Evolutionary conservation across 92 coral and sea anemone species (phyloP).

Genomic region (Paramuricea clavata): DNA sequence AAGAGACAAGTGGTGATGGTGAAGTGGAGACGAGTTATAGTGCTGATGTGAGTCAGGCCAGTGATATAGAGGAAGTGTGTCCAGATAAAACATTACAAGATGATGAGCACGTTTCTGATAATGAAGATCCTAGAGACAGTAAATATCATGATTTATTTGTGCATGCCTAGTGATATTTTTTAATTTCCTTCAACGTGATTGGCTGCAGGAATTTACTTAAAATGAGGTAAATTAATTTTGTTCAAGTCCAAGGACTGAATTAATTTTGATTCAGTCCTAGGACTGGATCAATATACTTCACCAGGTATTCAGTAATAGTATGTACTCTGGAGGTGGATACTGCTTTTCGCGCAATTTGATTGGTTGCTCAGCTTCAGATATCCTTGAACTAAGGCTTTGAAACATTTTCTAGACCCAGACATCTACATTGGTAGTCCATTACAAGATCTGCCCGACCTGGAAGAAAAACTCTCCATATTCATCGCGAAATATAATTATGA

Average conservation of each 20-base stretch:
- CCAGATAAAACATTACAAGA: constrained; percentile 23
- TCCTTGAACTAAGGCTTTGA: too few species aligned
- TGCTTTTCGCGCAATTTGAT: too few species aligned
- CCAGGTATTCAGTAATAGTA: too few species aligned
- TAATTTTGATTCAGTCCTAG: too few species aligned
- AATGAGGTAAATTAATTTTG: too few species aligned
- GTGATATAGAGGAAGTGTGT: constrained; percentile 52
- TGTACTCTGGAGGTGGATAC: too few species aligned
- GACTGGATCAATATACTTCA: too few species aligned
- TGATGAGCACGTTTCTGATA: neutral
- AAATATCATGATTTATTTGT: neutral
- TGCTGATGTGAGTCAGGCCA: constrained; percentile 87
- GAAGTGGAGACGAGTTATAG: constrained; percentile 69
- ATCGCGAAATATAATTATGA: constrained; percentile 96
- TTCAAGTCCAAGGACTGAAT: too few species aligned
- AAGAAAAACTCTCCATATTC: constrained; percentile 87
- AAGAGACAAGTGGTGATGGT: constrained; percentile 64
- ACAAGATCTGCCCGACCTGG: constrained; percentile 21
- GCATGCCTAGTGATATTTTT: too few species aligned
- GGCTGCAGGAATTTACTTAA: too few species aligned
- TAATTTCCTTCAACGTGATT: too few species aligned
- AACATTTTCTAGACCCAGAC: neutral
- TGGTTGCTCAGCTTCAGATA: too few species aligned
- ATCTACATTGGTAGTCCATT: constrained; percentile 28
- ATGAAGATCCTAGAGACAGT: constrained; percentile 32